Conservation (phyloP, 2,797 vertebrate species). For the Pangasius djambal region DNA sequence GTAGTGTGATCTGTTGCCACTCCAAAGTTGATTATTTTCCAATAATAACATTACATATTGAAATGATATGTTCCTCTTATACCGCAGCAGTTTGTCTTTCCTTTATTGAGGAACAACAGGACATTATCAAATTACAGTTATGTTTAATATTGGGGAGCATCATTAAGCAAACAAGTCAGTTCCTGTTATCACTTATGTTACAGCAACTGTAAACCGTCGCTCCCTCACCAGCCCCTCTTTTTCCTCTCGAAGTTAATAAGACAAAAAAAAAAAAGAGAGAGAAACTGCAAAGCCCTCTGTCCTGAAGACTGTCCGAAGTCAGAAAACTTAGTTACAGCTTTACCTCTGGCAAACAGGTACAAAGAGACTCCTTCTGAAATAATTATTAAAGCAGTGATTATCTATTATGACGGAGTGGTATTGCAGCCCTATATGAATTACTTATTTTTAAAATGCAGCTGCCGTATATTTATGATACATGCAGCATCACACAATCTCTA, state of each 20-base stretch:
- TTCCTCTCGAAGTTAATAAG: background rate
- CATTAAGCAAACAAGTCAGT: background rate
- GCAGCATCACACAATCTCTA: background rate
- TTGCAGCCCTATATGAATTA: too few relatives aligned
- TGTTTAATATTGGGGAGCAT: background rate
- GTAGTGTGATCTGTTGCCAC: background rate
- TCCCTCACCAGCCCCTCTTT: background rate
- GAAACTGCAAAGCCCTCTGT: background rate
- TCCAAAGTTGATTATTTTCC: background rate
- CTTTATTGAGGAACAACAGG: background rate
- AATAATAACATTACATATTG: background rate
- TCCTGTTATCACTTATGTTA: background rate
- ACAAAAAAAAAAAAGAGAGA: background rate
- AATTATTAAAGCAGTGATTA: background rate
- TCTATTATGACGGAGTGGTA: background rate
- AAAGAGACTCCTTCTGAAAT: background rate
- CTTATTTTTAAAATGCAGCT: too few relatives aligned
- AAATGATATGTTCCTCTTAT: background rate
- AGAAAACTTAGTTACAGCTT: background rate
- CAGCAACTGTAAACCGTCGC: background rate
- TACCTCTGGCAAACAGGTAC: background rate
- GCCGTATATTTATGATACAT: background rate
- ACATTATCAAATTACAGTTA: background rate
- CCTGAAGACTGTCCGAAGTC: background rate
- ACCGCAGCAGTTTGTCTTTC: background rate